Conservation (phyloP, 2,113 vertebrate species). For the Pandion haliaetus region DNA sequence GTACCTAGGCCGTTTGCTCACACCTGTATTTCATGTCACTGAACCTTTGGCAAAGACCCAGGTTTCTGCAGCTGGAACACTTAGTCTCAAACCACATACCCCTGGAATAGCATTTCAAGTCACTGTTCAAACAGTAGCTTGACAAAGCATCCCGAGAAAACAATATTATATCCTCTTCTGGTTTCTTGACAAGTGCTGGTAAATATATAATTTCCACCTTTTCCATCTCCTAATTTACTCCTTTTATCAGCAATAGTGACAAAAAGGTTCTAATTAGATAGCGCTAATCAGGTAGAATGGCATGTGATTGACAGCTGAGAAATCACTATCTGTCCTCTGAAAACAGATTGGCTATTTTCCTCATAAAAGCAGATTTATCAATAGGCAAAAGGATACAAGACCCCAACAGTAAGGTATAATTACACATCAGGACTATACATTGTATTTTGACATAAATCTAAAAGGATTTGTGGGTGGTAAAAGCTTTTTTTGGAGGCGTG, state of each 20-base stretch:
- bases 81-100: neutral
- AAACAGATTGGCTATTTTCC: conserved; percentile 49
- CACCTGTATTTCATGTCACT: neutral
- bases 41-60: neutral
- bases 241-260: conserved; percentile 57
- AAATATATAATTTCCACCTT: neutral
- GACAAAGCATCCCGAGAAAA: neutral
- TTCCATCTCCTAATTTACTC: conserved; percentile 42
- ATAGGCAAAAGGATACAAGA: conserved; percentile 62
- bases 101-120: neutral
- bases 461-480: conserved; percentile 15
- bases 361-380: conserved; percentile 53
- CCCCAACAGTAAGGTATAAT: conserved; percentile 54
- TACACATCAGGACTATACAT: conserved; percentile 57
- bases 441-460: conserved; percentile 59
- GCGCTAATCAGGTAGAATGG: conserved; percentile 68
- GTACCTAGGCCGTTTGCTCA: neutral
- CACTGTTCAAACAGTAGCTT: neutral
- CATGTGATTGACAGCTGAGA: conserved; percentile 63
- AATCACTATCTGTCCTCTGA: conserved; percentile 53
- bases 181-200: conserved; percentile 6
- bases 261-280: conserved; percentile 70
- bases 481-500: neutral
- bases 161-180: neutral
- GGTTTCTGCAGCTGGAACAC: neutral